Evolutionary conservation across 2,888 invertebrate genomes (phyloP).

Genomic region (Cryptophagus acutangulus): DNA sequence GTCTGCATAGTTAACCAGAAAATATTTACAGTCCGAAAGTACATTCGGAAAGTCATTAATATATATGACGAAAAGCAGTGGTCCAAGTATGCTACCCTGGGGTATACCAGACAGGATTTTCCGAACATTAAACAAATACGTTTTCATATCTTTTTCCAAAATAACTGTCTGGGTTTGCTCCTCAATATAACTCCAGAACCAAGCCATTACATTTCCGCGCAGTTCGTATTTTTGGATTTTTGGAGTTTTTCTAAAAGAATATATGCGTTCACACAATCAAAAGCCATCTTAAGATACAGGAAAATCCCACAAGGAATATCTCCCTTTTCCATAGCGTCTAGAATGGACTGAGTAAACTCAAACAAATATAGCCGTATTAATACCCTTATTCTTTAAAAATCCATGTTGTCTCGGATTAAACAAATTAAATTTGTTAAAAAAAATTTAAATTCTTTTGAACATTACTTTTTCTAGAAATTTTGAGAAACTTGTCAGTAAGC

Average conservation of each 20-base stretch:
- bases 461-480: background rate
- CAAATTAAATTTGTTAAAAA: background rate
- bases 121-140: background rate
- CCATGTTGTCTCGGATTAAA: background rate
- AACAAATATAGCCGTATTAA: background rate
- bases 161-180: background rate
- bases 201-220: background rate
- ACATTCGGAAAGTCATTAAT: too few relatives aligned
- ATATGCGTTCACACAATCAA: background rate
- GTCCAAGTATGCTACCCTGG: background rate
- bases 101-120: background rate
- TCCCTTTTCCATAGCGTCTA: background rate
- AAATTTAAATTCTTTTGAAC: background rate
- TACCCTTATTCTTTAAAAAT: background rate
- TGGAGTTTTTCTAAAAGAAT: too few relatives aligned
- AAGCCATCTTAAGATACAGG: background rate
- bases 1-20: too few relatives aligned
- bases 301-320: background rate
- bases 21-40: too few relatives aligned
- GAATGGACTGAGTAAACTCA: background rate
- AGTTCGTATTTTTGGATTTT: too few relatives aligned
- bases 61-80: too few relatives aligned
- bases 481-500: background rate
- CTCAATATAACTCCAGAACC: background rate
- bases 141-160: background rate